phyloP scores from a whole-genome alignment of 1,140 invertebrate genomes.

The Pachyrhynchus sulphureomaculatus region DNA sequence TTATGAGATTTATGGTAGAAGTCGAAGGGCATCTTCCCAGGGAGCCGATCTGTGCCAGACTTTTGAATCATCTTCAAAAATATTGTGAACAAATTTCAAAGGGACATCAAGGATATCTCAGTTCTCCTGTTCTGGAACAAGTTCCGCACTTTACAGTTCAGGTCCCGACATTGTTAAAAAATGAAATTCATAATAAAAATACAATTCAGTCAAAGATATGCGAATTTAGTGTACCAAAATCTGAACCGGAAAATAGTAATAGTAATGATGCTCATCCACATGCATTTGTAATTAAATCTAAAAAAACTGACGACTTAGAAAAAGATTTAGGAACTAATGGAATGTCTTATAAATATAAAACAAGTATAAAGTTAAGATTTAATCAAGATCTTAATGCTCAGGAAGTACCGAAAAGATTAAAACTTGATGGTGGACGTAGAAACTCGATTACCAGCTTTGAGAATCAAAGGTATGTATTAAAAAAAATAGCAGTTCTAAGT shows the following conservation, averaged over 20 bases:
- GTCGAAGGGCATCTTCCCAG: slow-evolving; percentile 75
- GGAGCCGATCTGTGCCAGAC: slow-evolving; percentile 77
- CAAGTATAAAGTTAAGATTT: slow-evolving; percentile 89
- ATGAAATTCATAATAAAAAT: background rate
- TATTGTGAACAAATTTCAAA: slow-evolving; percentile 71
- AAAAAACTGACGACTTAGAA: slow-evolving; percentile 33
- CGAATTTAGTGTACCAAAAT: slow-evolving; percentile 33
- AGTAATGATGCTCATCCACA: slow-evolving; percentile 29
- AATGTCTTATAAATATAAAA: slow-evolving; percentile 86
- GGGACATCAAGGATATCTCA: background rate
- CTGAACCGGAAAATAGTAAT: slow-evolving; percentile 37
- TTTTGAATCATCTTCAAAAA: slow-evolving; percentile 81
- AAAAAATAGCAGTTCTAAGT: too few relatives aligned
- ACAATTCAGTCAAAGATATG: background rate
- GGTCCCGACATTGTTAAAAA: background rate
- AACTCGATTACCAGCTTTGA: slow-evolving; percentile 43
- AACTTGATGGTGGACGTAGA: slow-evolving; percentile 36
- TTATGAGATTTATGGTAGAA: slow-evolving; percentile 86
- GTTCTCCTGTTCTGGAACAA: slow-evolving; percentile 2
- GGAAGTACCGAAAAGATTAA: slow-evolving; percentile 39
- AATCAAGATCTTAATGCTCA: slow-evolving; percentile 47
- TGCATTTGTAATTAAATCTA: background rate
- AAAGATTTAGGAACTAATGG: slow-evolving; percentile 33
- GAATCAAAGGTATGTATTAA: slow-evolving; percentile 43
- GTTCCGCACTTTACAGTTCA: slow-evolving; percentile 3